Evolutionary conservation across 2,113 vertebrate genomes (phyloP), one percentile per base, ranked within the genome.

Genomic region (Muscicapa adusta): DNA sequence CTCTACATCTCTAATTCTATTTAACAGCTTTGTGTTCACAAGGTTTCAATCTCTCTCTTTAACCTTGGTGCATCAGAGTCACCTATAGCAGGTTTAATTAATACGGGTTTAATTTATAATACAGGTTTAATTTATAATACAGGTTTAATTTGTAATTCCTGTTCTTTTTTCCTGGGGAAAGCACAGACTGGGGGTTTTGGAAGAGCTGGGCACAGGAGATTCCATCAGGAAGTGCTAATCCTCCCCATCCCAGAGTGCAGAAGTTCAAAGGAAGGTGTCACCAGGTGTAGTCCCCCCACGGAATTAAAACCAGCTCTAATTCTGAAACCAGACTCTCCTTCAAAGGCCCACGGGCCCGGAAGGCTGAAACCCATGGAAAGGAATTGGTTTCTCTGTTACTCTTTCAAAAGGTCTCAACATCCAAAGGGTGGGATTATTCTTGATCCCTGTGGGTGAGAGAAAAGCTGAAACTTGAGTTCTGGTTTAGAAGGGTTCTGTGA

Each of bases 41-140:
- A 48, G 47, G 33, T 4, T 56, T 48, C 20, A 8, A 2, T 4
- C 38, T 58, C 76, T 47, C n/a, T 23, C 7, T 51, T n/a, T 24
- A 34, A 1, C 1, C 25, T 14, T 10, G 9, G 40, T 5, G 28
- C 11, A 4, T 3, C 20, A 0, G 3, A 48, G 42, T 14, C 48
- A 5, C 38, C 28, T 5, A 1, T 3, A 1, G n/a, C 22, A 56
- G 28, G 5, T n/a, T 76, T 9, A 2, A 48, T 48, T 14, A 5
- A 34, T 15, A 0, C 43, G 20, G 43, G 9, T 45, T 45, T 45
- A 45, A 45, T 45, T 45, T 20, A 45, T 19, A 20, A 45, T 20
- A 19, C 19, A 56, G 28, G 5, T n/a, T 76, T 10, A 2, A 48
- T 48, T 14, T 20, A 45, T 19, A 20, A 45, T 20, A 19, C 19